Conservation (phyloP, 2,797 vertebrate species). For the Discoglossus pictus region DNA sequence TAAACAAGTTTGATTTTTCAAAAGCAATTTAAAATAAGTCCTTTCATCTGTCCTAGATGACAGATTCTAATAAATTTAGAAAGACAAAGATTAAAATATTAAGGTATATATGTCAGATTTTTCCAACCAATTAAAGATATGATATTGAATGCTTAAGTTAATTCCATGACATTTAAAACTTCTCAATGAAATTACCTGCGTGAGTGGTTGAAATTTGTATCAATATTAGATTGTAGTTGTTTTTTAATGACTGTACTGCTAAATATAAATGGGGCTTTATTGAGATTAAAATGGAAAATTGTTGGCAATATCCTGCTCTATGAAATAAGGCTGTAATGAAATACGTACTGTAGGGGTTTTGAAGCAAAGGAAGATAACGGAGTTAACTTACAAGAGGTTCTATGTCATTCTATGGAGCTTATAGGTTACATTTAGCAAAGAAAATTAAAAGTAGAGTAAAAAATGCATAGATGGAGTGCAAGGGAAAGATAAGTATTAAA, state of each 20-base stretch:
- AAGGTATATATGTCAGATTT: constrained; percentile 19
- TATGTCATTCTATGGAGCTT: no score
- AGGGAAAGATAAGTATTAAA: no score
- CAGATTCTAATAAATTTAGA: constrained; percentile 16
- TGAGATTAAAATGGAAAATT: no score
- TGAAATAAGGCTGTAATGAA: no score
- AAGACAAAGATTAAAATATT: constrained; percentile 36
- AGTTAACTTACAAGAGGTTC: no score
- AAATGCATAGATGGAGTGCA: no score
- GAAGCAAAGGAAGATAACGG: no score
- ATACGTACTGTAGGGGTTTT: no score
- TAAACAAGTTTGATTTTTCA: constrained; percentile 25
- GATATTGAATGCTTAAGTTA: constrained; percentile 33
- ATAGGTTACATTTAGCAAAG: no score
- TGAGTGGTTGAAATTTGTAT: not conserved
- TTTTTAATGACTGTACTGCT: not conserved
- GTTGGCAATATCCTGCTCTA: no score
- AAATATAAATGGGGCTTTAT: not conserved
- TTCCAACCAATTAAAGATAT: not conserved
- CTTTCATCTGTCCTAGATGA: constrained; percentile 12
- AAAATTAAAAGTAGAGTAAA: no score
- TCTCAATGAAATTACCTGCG: constrained; percentile 24
- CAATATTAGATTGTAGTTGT: constrained; percentile 7
- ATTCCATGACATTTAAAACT: constrained; percentile 35
- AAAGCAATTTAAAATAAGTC: constrained; percentile 14